A percentile compares a stretch with the other conserved stretches of the same genome.
Evolutionary conservation across 2,113 vertebrate species (phyloP).

Genomic region (Phrynosoma platyrhinos): DNA sequence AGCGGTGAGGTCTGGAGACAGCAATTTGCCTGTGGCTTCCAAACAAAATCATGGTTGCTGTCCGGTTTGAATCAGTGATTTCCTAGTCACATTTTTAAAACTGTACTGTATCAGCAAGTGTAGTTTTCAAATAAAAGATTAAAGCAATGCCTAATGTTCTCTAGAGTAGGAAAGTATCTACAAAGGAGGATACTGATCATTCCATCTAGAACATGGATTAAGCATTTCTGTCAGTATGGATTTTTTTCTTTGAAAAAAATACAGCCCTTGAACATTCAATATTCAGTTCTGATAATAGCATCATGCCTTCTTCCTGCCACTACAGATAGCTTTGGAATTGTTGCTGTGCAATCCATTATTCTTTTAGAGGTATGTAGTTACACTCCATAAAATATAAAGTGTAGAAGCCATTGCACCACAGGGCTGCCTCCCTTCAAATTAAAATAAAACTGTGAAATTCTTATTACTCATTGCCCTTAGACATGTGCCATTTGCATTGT

Average conservation of each 20-base stretch:
- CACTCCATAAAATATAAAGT: constrained; percentile 24
- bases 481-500: constrained; percentile 23
- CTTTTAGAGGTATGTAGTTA: constrained; percentile 1
- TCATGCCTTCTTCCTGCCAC: not conserved
- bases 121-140: not conserved
- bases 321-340: not conserved
- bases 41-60: not conserved
- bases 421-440: not conserved
- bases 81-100: too few relatives aligned
- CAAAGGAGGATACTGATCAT: not conserved
- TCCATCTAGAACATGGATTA: not conserved
- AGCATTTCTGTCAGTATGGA: not conserved
- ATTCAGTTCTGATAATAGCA: not conserved
- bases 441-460: constrained; percentile 10
- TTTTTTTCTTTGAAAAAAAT: not conserved
- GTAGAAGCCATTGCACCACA: constrained; percentile 6
- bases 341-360: not conserved
- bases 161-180: not conserved
- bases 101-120: not conserved
- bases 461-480: constrained; percentile 28
- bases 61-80: too few relatives aligned
- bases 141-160: not conserved
- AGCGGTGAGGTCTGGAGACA: not conserved
- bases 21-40: not conserved
- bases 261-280: not conserved